Base-by-base conservation (phyloP, 2,888 invertebrate species). In the Phragmatobia fuliginosa region DNA sequence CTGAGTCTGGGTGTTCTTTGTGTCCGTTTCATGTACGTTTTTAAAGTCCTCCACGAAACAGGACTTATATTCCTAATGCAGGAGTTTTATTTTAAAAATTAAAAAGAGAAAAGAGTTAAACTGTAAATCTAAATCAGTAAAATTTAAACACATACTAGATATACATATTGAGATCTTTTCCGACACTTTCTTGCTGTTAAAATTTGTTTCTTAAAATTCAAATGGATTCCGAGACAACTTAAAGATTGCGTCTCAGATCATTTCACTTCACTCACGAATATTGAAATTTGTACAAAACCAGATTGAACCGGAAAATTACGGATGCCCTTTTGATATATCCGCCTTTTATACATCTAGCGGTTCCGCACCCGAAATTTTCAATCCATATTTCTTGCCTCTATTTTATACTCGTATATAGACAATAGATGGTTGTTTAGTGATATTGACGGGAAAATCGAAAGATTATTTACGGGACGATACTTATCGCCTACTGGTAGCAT, bases 241-340 rank as follows among this genome's bases (percentile, higher is more conserved):
- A 38, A 38, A 36, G 38, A 6, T 16, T n/a, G 31, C 11, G 38
- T n/a, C 31, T 41, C n/a, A 14, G 56, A 56, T 56, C 28, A 56
- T 41, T 63, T 64, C 49, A 32, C 14, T 64, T 49, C 63, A n/a
- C 49, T 62, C 31, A 28, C 41, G 11, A 41, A 18, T 62, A 62
- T 62, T 41, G 62, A 62, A 41, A 41, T 41, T 41, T 41, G 41
- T 31, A 21, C 5, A 11, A 41, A 74, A 72, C 67, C 58, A 32
- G 71, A 68, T 69, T 66, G 70, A 62, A 18, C 41, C 66, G 71
- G 76, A 71, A 76, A 78, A 81, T 81, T 72, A 64, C 64, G 70
- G 63, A 76, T 67, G 68, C 66, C 36, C 61, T 59, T 66, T 56
- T 28, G 62, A 49, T 62, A 45, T 65, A 69, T 62, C 1, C 21